Evolutionary conservation across 2,113 vertebrate species (phyloP).

Genomic region (Forbesichthys agassizii): DNA sequence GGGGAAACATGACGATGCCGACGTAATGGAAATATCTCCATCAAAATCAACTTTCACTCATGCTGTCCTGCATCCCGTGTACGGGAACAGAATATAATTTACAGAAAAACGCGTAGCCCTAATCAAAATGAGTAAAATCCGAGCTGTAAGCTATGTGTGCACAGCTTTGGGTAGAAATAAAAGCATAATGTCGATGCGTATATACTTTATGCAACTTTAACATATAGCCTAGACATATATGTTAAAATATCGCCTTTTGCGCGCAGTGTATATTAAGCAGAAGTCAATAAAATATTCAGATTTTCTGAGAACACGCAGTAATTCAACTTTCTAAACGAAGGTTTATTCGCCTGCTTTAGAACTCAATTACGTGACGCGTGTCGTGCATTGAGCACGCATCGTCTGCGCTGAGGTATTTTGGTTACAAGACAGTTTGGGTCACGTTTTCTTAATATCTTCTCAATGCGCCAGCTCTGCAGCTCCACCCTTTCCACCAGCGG

Average conservation of each 20-base stretch:
- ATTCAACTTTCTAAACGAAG: not conserved
- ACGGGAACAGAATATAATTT: too few species aligned
- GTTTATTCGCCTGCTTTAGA: constrained; percentile 15
- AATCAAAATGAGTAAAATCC: too few species aligned
- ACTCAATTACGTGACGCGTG: constrained; percentile 13
- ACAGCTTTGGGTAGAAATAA: too few species aligned
- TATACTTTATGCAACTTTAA: too few species aligned
- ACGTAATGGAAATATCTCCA: constrained; percentile 1
- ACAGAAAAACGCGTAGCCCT: too few species aligned
- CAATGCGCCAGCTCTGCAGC: constrained; percentile 41
- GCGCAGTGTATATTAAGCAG: too few species aligned
- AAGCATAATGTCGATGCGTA: too few species aligned
- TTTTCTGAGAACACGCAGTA: not conserved
- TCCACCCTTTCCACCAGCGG: constrained; percentile 32
- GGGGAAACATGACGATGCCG: too few species aligned
- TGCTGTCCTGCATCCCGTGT: too few species aligned
- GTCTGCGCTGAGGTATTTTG: constrained; percentile 10
- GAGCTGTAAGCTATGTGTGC: too few species aligned
- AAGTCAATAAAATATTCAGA: not conserved
- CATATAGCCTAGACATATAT: too few species aligned
- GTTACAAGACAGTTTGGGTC: not conserved
- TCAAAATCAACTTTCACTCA: not conserved
- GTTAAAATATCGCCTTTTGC: too few species aligned
- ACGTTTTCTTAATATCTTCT: constrained; percentile 31
- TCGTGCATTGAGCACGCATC: constrained; percentile 28